Evolutionary conservation across 1,140 invertebrate genomes (phyloP), one percentile per base, ranked within the genome.

Genomic region (Olivierus martensii): DNA sequence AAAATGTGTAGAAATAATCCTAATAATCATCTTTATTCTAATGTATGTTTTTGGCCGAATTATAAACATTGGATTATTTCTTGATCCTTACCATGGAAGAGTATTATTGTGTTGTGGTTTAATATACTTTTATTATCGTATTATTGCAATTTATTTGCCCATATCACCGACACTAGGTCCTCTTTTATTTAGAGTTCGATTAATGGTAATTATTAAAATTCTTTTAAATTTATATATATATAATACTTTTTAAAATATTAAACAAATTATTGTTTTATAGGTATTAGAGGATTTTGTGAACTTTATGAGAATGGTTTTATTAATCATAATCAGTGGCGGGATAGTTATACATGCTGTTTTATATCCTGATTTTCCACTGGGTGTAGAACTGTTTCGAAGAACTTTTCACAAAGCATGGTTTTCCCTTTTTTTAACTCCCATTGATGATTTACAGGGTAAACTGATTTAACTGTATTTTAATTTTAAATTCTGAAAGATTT

Each of bases 81-180:
- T 56, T 46, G 47, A 34, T n/a, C 53, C 60, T 2, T 63, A 63
- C 38, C 47, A 45, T 22, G 59, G 56, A n/a, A 57, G 59, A 49
- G 61, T 63, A 5, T 46, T 63, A 37, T 22, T 60, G 11, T 62
- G 61, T 49, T 19, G 60, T 15, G 61, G 58, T 41, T 43, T 72
- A 7, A 55, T 72, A 0, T 70, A 67, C 57, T 70, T 70, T 60
- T 71, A 67, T 58, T 71, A 67, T 52, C 57, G 70, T n/a, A 59
- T 68, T 3, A 61, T 71, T 45, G 64, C 61, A 22, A 62, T 67
- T 17, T 69, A 68, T 57, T 55, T 72, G 4, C 69, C 69, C 10
- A 70, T 71, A 42, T 69, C 67, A 45, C 67, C 66, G 6, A 70
- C 67, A 1, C 57, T 72, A 3, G 70, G 70, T 49, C 69, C 68